A percentile compares a stretch with the other conserved stretches of the same genome.
Evolutionary conservation across 2,888 invertebrate species (phyloP).

Genomic region (Halictus ligatus): DNA sequence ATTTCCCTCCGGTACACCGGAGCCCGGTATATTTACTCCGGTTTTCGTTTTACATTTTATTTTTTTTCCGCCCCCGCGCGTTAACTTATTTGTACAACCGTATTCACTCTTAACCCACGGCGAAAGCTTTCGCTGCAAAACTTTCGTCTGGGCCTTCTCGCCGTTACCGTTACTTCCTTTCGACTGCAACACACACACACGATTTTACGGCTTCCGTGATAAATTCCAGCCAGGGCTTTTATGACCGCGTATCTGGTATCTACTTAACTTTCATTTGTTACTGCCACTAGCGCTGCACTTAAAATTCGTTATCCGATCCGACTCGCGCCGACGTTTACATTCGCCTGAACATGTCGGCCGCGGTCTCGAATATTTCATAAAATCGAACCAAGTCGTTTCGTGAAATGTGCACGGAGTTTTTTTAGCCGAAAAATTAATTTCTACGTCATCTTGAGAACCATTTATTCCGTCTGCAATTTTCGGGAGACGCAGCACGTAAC

Average conservation of each 20-base stretch:
- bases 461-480: too few relatives aligned
- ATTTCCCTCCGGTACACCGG: constrained; percentile 51
- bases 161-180: neutral
- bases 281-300: constrained; percentile 1
- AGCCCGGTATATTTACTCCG: constrained; percentile 39
- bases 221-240: neutral
- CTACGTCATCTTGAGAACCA: neutral
- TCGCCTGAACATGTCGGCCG: neutral
- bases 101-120: constrained; percentile 13
- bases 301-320: neutral
- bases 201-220: neutral
- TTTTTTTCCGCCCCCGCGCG: neutral
- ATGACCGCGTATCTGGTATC: neutral
- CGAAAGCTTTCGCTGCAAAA: constrained; percentile 13
- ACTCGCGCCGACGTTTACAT: neutral
- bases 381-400: neutral
- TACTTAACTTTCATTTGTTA: constrained; percentile 2
- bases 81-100: constrained; percentile 32
- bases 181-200: neutral
- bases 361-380: neutral
- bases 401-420: too few relatives aligned
- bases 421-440: neutral
- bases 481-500: too few relatives aligned
- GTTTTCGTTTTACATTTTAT: constrained; percentile 26
- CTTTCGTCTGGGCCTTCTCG: neutral